Evolutionary conservation across 2,888 invertebrate species (phyloP).

Genomic region (Plagodis pulveraria): DNA sequence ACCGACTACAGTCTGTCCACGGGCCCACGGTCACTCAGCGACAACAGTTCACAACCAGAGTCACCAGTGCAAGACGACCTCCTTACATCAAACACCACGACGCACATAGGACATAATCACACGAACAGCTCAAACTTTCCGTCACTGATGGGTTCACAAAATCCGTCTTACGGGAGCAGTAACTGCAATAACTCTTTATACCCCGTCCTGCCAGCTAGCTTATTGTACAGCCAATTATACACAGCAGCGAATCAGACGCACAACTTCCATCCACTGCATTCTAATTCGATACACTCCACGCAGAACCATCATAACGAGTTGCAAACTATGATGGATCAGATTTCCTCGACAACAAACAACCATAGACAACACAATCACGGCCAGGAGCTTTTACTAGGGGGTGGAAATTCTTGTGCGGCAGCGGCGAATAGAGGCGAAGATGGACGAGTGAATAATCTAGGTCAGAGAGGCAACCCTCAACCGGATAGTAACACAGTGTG

Average conservation of each 20-base stretch:
- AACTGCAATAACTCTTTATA: conserved; percentile 90
- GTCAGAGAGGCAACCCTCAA: conserved; percentile 86
- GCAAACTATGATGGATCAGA: conserved; percentile 91
- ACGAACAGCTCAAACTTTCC: conserved; percentile 87
- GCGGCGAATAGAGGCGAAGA: conserved; percentile 85
- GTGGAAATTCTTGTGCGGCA: conserved; percentile 84
- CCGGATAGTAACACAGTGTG: conserved; percentile 89
- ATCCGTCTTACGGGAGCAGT: conserved; percentile 83
- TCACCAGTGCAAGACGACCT: conserved; percentile 93
- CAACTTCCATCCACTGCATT: conserved; percentile 89
- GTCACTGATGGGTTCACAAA: conserved; percentile 86
- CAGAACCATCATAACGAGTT: conserved; percentile 88
- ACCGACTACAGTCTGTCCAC: conserved; percentile 87
- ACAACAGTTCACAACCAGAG: conserved; percentile 93
- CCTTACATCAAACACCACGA: conserved; percentile 86
- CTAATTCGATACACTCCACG: conserved; percentile 86
- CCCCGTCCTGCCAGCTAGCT: conserved; percentile 92
- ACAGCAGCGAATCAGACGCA: conserved; percentile 91
- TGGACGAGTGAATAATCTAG: conserved; percentile 82
- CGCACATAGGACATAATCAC: conserved; percentile 86
- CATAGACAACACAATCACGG: conserved; percentile 77
- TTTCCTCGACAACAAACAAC: conserved; percentile 87
- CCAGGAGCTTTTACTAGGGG: conserved; percentile 81
- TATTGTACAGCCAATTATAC: conserved; percentile 93
- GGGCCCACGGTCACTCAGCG: conserved; percentile 91